Evolutionary conservation across 2,797 vertebrate genomes (phyloP).

Genomic region (Acanthiza pusilla): DNA sequence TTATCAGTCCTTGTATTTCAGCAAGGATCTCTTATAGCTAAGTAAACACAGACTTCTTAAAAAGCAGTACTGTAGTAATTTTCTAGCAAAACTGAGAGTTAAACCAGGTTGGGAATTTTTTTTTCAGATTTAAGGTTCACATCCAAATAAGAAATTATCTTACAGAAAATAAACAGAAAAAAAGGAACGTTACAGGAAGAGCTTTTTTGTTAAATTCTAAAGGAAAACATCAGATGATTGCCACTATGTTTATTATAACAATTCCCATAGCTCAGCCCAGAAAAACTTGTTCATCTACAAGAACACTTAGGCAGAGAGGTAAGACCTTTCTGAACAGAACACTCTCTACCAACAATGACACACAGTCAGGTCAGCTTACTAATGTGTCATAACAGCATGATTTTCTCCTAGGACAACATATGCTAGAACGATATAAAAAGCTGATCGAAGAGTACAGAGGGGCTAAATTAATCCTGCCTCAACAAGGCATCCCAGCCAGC

Average conservation of each 20-base stretch:
- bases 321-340: background rate
- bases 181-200: background rate
- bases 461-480: background rate
- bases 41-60: constrained; percentile 1
- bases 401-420: background rate
- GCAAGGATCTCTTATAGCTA: background rate
- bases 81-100: background rate
- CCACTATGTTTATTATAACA: background rate
- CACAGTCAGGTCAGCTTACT: background rate
- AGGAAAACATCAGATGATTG: background rate
- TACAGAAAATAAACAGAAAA: background rate
- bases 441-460: background rate
- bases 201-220: background rate
- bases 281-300: background rate
- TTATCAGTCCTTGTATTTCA: constrained; percentile 13
- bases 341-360: background rate
- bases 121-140: background rate
- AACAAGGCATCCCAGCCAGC: background rate
- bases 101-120: background rate
- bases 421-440: background rate
- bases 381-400: background rate
- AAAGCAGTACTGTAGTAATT: background rate
- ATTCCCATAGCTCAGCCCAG: background rate
- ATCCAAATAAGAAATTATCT: background rate
- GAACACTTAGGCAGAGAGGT: background rate